Percentiles rank a stretch among this genome's conserved stretches.
Conservation (phyloP, 2,113 vertebrate species). For the Xerus inauris region DNA sequence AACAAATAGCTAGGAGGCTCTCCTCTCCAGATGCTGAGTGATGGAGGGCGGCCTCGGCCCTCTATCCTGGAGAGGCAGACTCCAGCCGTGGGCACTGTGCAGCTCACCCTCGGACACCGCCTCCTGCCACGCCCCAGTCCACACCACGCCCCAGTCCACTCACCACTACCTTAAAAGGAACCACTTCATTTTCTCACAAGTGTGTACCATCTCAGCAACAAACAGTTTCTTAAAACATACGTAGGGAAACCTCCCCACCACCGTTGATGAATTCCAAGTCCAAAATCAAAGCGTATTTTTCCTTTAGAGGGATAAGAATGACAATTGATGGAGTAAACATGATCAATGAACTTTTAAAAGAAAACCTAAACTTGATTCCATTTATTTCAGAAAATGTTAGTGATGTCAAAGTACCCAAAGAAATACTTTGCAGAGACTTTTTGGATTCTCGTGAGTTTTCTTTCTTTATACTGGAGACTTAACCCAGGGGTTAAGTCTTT, state of each 20-base stretch:
- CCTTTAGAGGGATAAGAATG: not conserved
- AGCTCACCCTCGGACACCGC: not conserved
- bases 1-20: no score
- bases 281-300: not conserved
- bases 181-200: not conserved
- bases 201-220: not conserved
- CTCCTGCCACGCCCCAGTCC: no score
- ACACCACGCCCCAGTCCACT: not conserved
- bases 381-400: not conserved
- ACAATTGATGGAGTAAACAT: not conserved
- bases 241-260: not conserved
- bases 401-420: constrained; percentile 15
- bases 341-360: not conserved
- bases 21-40: no score
- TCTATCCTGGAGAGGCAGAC: no score
- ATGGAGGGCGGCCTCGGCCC: no score
- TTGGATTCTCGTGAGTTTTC: not conserved
- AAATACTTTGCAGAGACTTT: not conserved
- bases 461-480: not conserved
- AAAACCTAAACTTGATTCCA: constrained; percentile 33
- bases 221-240: not conserved
- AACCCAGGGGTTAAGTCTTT: no score
- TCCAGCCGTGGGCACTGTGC: no score
- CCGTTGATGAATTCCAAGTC: not conserved
- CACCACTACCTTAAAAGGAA: not conserved